Conservation (phyloP, 2,113 vertebrate genomes). For the Solea senegalensis region DNA sequence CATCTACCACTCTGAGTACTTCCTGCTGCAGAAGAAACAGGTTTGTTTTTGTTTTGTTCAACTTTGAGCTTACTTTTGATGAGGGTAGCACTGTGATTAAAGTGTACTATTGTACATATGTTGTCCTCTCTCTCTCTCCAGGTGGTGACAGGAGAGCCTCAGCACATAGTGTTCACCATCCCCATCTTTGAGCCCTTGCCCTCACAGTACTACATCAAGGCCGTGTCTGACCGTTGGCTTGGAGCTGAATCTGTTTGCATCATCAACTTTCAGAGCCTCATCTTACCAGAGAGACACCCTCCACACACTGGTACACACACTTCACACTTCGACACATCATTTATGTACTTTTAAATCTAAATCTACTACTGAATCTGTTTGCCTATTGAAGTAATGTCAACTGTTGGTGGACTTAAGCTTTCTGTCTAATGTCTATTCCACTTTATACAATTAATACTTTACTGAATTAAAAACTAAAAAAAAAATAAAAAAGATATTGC, state of each 20-base stretch:
- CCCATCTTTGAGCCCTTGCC: conserved; percentile 98
- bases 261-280: conserved; percentile 98
- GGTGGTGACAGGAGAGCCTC: conserved; percentile 90
- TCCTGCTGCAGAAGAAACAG: conserved; percentile 98
- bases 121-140: conserved; percentile 49
- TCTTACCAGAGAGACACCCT: conserved; percentile 95
- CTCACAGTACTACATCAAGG: conserved; percentile 96
- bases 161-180: conserved; percentile 94
- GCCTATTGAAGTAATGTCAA: no score
- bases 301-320: conserved; percentile 91
- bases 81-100: neutral
- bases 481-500: no score
- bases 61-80: neutral
- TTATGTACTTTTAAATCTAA: neutral
- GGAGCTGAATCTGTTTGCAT: conserved; percentile 94
- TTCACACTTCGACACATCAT: neutral
- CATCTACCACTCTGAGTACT: conserved; percentile 98
- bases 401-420: no score
- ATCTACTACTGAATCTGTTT: no score
- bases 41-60: conserved; percentile 62
- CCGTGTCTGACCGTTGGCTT: conserved; percentile 96
- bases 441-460: no score
- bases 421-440: no score
- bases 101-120: neutral
- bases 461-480: no score